These are phyloP conservation scores for Desoria tigrina DNA, from an alignment of 2,888 invertebrate species.

Conservation along the genomic window DNA sequence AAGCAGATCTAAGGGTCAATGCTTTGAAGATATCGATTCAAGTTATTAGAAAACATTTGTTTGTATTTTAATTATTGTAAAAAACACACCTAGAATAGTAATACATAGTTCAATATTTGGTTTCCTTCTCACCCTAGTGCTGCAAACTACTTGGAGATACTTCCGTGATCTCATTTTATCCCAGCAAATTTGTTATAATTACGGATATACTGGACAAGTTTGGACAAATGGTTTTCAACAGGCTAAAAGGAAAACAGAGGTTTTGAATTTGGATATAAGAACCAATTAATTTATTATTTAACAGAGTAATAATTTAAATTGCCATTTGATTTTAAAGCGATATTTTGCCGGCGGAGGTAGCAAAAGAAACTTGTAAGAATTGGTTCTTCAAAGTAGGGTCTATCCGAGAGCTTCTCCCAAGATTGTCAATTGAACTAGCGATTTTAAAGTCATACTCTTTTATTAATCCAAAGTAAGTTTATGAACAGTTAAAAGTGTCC, in stretches of 20 bases:
- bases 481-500: too few relatives aligned
- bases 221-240: conserved; percentile 82
- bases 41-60: too few relatives aligned
- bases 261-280: conserved; percentile 44
- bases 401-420: conserved; percentile 88
- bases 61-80: conserved; percentile 2
- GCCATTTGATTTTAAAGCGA: conserved; percentile 38
- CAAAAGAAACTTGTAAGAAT: conserved; percentile 94
- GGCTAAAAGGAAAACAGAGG: conserved; percentile 73
- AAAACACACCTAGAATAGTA: too few relatives aligned
- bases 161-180: conserved; percentile 90
- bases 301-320: background rate
- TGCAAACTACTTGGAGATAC: conserved; percentile 89
- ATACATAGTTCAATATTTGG: too few relatives aligned
- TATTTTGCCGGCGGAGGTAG: conserved; percentile 65
- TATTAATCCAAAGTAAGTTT: conserved; percentile 68
- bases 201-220: conserved; percentile 95
- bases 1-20: conserved; percentile 89
- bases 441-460: conserved; percentile 87
- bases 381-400: conserved; percentile 99
- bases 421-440: conserved; percentile 91
- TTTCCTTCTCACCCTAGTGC: too few relatives aligned
- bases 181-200: conserved; percentile 94
- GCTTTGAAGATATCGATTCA: conserved; percentile 94
- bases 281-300: background rate